phyloP scores from a whole-genome alignment of 2,113 vertebrate species.

The Macquaria australasica region DNA sequence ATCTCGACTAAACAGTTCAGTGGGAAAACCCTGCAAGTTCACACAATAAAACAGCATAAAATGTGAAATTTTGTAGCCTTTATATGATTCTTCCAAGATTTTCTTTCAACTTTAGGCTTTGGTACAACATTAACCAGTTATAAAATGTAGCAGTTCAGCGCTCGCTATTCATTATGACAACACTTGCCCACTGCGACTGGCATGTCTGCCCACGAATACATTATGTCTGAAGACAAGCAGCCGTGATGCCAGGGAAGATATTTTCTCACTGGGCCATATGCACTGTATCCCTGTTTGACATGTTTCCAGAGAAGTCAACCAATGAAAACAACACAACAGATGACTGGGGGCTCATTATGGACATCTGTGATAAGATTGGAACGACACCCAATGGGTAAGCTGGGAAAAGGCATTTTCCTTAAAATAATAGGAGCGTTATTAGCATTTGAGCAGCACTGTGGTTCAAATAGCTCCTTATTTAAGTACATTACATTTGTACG shows the following conservation, averaged over 20 bases:
- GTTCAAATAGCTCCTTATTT: neutral
- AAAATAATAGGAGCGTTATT: neutral
- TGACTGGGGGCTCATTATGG: slow-evolving; percentile 97
- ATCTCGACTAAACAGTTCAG: neutral
- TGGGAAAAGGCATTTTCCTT: neutral
- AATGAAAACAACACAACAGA: slow-evolving; percentile 95
- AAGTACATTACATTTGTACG: neutral
- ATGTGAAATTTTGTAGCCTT: neutral
- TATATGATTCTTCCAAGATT: neutral
- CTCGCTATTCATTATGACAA: neutral
- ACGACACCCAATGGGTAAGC: slow-evolving; percentile 93
- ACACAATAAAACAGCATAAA: neutral
- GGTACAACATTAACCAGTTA: neutral
- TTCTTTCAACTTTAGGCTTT: neutral
- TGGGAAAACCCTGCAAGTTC: neutral
- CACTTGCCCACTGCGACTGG: neutral
- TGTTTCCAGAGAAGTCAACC: slow-evolving; percentile 93
- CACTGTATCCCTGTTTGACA: slow-evolving; percentile 49
- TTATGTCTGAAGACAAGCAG: slow-evolving; percentile 17
- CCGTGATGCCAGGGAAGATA: slow-evolving; percentile 8
- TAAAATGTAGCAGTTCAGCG: neutral
- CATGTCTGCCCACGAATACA: neutral
- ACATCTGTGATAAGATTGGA: slow-evolving; percentile 96
- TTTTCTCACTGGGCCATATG: slow-evolving; percentile 33
- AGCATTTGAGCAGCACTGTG: neutral